Conservation (phyloP, 2,797 vertebrate species). For the Hydrophis major region DNA sequence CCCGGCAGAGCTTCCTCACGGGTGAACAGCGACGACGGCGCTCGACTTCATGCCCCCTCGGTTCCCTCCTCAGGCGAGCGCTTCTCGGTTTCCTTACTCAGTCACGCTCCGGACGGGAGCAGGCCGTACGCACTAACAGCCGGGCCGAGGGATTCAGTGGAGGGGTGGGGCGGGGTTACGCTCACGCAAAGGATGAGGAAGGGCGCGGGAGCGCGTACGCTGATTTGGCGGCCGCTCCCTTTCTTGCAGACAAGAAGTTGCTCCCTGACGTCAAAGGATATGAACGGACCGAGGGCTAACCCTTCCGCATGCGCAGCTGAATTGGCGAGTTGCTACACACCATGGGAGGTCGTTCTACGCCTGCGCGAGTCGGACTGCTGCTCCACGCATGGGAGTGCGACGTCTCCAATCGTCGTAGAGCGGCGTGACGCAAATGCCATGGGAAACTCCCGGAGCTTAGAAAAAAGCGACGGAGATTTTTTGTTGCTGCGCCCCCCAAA, state of each 20-base stretch:
- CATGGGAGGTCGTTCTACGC: neutral
- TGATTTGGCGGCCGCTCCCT: constrained; percentile 11
- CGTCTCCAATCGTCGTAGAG: neutral
- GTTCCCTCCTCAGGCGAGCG: neutral
- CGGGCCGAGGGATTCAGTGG: neutral
- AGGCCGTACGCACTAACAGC: neutral
- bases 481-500: neutral
- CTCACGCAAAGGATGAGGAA: neutral
- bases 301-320: neutral
- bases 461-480: neutral
- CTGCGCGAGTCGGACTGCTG: neutral
- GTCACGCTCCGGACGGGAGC: neutral
- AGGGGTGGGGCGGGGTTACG: neutral
- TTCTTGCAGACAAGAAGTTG: neutral
- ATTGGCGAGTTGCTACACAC: neutral
- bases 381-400: neutral
- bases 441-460: neutral
- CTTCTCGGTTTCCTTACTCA: neutral
- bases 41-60: constrained; percentile 6
- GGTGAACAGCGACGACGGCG: constrained; percentile 10
- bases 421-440: neutral
- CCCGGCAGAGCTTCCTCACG: constrained; percentile 30
- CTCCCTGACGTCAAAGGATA: neutral
- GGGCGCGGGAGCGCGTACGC: neutral
- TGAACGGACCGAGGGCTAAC: neutral